These are phyloP conservation scores for Stichopus horrens DNA, from an alignment of 53 echinoderm and acorn worm species.

Conservation along the genomic window DNA sequence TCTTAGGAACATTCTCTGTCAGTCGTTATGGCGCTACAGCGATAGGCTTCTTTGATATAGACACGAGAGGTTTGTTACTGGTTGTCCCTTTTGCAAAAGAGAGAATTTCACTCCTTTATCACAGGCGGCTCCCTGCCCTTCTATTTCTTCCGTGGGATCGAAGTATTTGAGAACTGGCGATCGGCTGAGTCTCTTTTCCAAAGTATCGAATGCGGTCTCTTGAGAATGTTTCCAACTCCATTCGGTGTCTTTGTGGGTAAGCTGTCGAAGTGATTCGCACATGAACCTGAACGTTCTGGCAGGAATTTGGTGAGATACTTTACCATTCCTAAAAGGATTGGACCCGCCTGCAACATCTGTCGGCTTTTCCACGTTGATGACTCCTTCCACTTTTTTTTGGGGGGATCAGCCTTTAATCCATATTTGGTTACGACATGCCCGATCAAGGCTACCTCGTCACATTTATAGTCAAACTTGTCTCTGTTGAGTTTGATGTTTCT, in stretches of 20 bases:
- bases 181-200: slow-evolving; percentile 31
- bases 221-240: slow-evolving; percentile 41
- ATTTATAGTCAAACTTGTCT: slow-evolving; percentile 44
- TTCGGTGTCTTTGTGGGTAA: slow-evolving; percentile 45
- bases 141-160: slow-evolving; percentile 43
- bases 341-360: slow-evolving; percentile 19
- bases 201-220: slow-evolving; percentile 39
- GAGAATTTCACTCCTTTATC: slow-evolving; percentile 66
- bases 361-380: slow-evolving; percentile 47
- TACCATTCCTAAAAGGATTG: slow-evolving; percentile 47
- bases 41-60: slow-evolving; percentile 53
- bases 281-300: slow-evolving; percentile 27
- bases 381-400: slow-evolving; percentile 58
- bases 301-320: slow-evolving; percentile 53
- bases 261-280: slow-evolving; percentile 34
- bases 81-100: slow-evolving; percentile 67
- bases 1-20: slow-evolving; percentile 52
- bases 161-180: slow-evolving; percentile 59
- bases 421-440: slow-evolving; percentile 47
- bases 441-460: slow-evolving; percentile 48
- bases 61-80: slow-evolving; percentile 50
- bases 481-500: slow-evolving; percentile 41
- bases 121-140: slow-evolving; percentile 75
- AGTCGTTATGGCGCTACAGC: slow-evolving; percentile 59
- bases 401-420: slow-evolving; percentile 57